These are phyloP conservation scores for Melanostoma mellinum DNA, from an alignment of 2,888 invertebrate species.

Conservation along the genomic window DNA sequence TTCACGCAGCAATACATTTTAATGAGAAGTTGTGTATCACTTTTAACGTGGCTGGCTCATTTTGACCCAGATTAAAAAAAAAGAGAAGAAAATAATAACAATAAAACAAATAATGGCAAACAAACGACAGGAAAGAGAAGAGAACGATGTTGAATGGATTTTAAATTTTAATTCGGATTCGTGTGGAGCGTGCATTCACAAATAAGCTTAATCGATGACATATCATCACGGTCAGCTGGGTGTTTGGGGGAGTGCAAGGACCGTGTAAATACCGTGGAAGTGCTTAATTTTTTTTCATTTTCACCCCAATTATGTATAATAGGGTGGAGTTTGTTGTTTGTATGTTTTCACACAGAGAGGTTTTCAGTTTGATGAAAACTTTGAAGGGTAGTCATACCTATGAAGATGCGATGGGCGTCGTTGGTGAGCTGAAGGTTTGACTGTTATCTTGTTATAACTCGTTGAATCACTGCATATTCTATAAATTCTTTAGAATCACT, in stretches of 20 bases:
- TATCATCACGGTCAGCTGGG: slow-evolving; percentile 57
- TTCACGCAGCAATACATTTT: slow-evolving; percentile 63
- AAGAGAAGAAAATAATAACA: not conserved
- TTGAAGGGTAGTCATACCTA: too few species aligned
- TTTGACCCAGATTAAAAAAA: slow-evolving; percentile 48
- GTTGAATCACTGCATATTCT: too few species aligned
- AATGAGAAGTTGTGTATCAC: slow-evolving; percentile 32
- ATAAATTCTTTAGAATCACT: too few species aligned
- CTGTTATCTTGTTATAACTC: too few species aligned
- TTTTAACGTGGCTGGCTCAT: slow-evolving; percentile 19
- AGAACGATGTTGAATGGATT: slow-evolving; percentile 41
- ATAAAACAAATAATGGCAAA: too few species aligned
- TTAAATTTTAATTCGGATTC: slow-evolving; percentile 62
- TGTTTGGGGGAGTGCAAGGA: slow-evolving; percentile 31
- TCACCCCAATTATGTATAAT: slow-evolving; percentile 21
- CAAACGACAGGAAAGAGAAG: not conserved
- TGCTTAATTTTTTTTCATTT: slow-evolving; percentile 15
- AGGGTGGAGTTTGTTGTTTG: slow-evolving; percentile 28
- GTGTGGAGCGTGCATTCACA: slow-evolving; percentile 27
- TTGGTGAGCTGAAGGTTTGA: too few species aligned
- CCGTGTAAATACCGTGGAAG: slow-evolving; percentile 57
- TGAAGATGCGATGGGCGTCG: too few species aligned
- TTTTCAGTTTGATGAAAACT: not conserved
- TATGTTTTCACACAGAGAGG: slow-evolving; percentile 3
- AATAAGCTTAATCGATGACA: slow-evolving; percentile 64